Percentiles rank a stretch among this genome's conserved stretches.
phyloP scores from a whole-genome alignment of 2,888 invertebrate genomes.

The Calameuta filiformis region DNA sequence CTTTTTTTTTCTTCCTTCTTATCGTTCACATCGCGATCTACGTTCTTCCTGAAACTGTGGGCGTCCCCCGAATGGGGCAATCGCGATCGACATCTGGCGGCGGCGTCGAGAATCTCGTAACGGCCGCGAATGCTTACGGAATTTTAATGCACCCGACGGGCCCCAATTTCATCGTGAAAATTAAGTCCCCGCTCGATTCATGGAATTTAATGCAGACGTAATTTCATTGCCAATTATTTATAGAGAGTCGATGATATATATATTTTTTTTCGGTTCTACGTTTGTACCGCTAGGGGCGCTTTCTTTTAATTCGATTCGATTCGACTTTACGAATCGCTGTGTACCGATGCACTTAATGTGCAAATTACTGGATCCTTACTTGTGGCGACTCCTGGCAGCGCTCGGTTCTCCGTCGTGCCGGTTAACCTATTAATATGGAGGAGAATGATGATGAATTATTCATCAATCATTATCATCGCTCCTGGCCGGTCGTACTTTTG shows the following conservation, averaged over 20 bases:
- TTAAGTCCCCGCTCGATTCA: not conserved
- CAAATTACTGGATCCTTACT: not conserved
- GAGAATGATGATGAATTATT: not conserved
- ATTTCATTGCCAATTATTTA: not conserved
- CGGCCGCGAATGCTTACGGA: not conserved
- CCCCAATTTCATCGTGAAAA: not conserved
- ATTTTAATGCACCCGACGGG: not conserved
- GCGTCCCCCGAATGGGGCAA: not conserved
- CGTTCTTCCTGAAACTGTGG: not conserved
- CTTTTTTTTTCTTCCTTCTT: slow-evolving; percentile 5
- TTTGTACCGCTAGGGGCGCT: not conserved
- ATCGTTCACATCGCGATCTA: not conserved
- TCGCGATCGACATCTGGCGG: not conserved
- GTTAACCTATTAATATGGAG: not conserved
- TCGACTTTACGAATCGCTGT: not conserved
- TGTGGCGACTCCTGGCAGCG: not conserved
- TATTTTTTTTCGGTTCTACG: not conserved
- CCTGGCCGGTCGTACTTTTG: not conserved
- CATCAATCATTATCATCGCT: not conserved
- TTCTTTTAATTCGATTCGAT: not conserved
- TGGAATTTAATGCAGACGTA: not conserved
- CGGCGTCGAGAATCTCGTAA: not conserved
- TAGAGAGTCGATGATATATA: not conserved
- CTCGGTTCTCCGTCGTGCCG: not conserved
- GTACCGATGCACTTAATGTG: not conserved